Evolutionary conservation across 1,140 invertebrate genomes (phyloP).

Genomic region (Mercenaria mercenaria): DNA sequence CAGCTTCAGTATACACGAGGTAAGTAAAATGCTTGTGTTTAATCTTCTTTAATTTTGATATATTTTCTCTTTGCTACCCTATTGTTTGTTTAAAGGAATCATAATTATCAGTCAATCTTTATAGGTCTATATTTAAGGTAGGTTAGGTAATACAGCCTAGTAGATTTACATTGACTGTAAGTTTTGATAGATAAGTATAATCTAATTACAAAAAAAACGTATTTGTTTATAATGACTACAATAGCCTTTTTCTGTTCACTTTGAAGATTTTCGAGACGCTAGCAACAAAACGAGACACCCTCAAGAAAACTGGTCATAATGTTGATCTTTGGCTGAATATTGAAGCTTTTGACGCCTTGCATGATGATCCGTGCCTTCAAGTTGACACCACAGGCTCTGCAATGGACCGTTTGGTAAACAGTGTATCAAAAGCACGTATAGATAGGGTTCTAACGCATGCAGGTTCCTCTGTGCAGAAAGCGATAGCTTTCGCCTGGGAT

Average conservation of each 20-base stretch:
- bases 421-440: slow-evolving; percentile 72
- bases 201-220: too few species aligned
- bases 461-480: slow-evolving; percentile 74
- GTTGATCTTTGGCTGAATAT: slow-evolving; percentile 78
- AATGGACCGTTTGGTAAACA: slow-evolving; percentile 70
- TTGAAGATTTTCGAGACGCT: slow-evolving; percentile 71
- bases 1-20: slow-evolving; percentile 55
- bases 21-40: neutral
- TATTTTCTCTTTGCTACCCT: too few species aligned
- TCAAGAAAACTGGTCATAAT: slow-evolving; percentile 15
- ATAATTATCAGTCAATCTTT: too few species aligned
- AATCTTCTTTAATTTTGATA: neutral
- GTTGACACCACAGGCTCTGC: slow-evolving; percentile 68
- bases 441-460: slow-evolving; percentile 74
- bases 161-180: too few species aligned
- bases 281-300: slow-evolving; percentile 25
- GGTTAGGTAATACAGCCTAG: too few species aligned
- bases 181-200: too few species aligned
- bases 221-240: too few species aligned
- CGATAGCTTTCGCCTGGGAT: slow-evolving; percentile 79
- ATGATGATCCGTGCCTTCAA: slow-evolving; percentile 74
- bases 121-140: too few species aligned
- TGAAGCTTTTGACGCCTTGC: slow-evolving; percentile 77
- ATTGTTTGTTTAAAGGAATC: too few species aligned
- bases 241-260: too few species aligned